Evolutionary conservation across 2,113 vertebrate species (phyloP), one percentile per base, ranked within the genome.

Genomic region (Cyanoramphus novaezelandiae): DNA sequence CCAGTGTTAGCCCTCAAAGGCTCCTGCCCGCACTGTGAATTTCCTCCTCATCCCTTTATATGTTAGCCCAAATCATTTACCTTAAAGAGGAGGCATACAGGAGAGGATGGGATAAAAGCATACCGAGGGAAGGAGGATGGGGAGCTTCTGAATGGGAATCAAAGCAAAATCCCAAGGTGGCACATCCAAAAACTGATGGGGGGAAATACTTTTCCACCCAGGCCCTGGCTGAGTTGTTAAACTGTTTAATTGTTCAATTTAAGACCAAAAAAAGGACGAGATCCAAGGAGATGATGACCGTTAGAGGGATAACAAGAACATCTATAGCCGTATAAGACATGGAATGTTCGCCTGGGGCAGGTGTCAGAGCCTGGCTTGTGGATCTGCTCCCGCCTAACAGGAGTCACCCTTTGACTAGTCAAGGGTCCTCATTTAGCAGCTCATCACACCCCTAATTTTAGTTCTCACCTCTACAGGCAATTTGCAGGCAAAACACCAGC

Each of bases 381-480:
- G 24, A 50, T 82, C 53, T 80, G 52, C 39, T 88, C 60, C 35
- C 1, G 3, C 33, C 44, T 70, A n/a, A 21, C 33, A 52, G 37
- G 37, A 94, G 10, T 16, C 46, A 60, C 24, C 25, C 39, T 86
- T 50, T 77, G 15, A 52, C 63, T 60, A 53, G 10, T 29, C 50
- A 49, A 91, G 50, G 65, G 46, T 82, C 92, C 70, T 92, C 49
- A 64, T 84, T 95, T 84, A 90, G 62, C 92, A 97, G 72, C 76
- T 93, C 80, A 84, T 62, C 57, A 79, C 47, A 37, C n/a, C 44
- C 15, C 80, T 91, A 84, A 92, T 94, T 95, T 90, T 88, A 93
- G 88, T 86, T 96, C 6, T 1, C 62, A 95, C 77, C 74, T 93
- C 83, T 91, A 62, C 17, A 37, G 86, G 90, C 43, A 88, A 88